Evolutionary conservation across 2,797 vertebrate genomes (phyloP).

Genomic region (Gobio occitaniae): DNA sequence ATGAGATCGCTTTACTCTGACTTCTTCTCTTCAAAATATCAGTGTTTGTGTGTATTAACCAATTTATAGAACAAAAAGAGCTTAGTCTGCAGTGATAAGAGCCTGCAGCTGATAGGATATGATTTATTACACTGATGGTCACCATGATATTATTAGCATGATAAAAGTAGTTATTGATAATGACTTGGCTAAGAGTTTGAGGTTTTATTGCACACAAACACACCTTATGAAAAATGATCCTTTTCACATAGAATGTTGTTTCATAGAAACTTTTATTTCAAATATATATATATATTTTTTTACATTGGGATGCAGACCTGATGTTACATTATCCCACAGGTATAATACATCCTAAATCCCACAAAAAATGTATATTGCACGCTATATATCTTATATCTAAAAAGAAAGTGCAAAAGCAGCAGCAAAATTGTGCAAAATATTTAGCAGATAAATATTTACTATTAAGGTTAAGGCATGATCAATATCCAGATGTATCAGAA

Average conservation of each 20-base stretch:
- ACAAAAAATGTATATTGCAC: not conserved
- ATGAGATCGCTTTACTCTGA: conserved; percentile 46
- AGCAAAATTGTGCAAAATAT: not conserved
- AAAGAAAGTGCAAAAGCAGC: not conserved
- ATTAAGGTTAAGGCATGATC: not conserved
- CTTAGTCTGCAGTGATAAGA: conserved; percentile 38
- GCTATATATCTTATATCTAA: not conserved
- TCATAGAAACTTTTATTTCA: conserved; percentile 16
- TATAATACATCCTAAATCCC: not conserved
- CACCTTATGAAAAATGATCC: not conserved
- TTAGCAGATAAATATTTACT: not conserved
- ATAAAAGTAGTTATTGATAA: conserved; percentile 17
- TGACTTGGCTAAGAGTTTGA: not conserved
- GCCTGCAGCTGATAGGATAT: conserved; percentile 16
- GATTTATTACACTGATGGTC: not conserved
- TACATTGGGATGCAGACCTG: not conserved
- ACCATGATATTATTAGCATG: not conserved
- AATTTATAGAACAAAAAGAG: not conserved
- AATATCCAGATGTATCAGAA: not conserved
- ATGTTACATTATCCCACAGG: not conserved
- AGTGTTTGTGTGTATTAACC: not conserved
- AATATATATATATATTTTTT: not conserved
- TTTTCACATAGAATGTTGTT: not conserved
- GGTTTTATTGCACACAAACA: not conserved
- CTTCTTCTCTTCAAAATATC: not conserved